These are phyloP conservation scores for Epinephelus fuscoguttatus DNA, from an alignment of 2,113 vertebrate species.

Conservation along the genomic window DNA sequence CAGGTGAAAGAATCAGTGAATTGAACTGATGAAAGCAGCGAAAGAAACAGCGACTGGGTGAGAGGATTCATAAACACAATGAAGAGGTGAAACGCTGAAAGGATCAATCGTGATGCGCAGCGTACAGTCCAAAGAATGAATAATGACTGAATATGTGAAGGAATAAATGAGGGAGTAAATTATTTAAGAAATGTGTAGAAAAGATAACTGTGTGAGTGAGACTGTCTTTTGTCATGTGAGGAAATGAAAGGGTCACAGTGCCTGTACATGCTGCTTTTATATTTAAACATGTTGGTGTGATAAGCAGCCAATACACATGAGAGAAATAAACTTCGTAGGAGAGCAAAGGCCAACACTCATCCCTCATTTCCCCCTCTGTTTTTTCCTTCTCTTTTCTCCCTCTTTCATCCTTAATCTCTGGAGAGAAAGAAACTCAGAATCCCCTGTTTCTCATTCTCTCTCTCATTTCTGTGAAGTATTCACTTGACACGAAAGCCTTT, in stretches of 20 bases:
- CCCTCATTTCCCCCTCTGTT: constrained; percentile 39
- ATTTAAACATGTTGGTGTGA: constrained; percentile 57
- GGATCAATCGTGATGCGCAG: background rate
- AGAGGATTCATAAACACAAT: background rate
- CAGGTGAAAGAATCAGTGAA: constrained; percentile 33
- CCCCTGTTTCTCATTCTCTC: constrained; percentile 59
- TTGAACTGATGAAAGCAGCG: constrained; percentile 4
- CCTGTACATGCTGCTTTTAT: constrained; percentile 16
- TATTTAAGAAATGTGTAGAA: background rate
- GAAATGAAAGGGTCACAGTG: constrained; percentile 34
- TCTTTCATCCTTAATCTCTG: constrained; percentile 64
- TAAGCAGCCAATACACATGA: constrained; percentile 59
- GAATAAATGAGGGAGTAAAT: background rate
- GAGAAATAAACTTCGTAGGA: constrained; percentile 49
- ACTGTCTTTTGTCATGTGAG: constrained; percentile 2
- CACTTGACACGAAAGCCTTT: constrained; percentile 67
- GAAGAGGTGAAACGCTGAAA: background rate
- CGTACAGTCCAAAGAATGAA: background rate
- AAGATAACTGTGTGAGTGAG: constrained; percentile 4
- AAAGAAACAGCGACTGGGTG: background rate
- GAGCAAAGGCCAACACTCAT: constrained; percentile 66
- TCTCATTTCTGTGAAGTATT: constrained; percentile 68
- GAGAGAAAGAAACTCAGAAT: constrained; percentile 55
- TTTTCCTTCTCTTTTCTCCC: constrained; percentile 27
- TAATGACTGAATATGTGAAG: background rate